Percentiles rank a stretch among this genome's conserved stretches.
phyloP scores from a whole-genome alignment of 2,113 vertebrate genomes.

The Seriola quinqueradiata region DNA sequence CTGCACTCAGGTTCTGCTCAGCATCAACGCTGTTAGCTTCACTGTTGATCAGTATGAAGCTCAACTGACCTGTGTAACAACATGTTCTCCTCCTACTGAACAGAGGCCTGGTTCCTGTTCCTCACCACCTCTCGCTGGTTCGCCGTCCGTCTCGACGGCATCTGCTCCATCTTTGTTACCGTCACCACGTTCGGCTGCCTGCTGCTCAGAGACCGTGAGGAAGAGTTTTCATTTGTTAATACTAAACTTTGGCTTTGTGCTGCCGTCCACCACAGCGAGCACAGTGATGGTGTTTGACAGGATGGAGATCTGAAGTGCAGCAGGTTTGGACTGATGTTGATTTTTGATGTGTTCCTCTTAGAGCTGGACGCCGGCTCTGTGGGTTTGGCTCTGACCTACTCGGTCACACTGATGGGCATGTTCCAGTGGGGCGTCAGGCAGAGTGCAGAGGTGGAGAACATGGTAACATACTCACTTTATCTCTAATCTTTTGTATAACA shows the following conservation, averaged over 20 bases:
- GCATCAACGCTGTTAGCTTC: not conserved
- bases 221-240: not conserved
- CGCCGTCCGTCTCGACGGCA: constrained; percentile 92
- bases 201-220: constrained; percentile 88
- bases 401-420: constrained; percentile 92
- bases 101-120: constrained; percentile 96
- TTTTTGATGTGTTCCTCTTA: too few species aligned
- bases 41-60: accelerated
- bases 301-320: too few species aligned
- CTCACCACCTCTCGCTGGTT: constrained; percentile 96
- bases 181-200: constrained; percentile 90
- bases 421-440: constrained; percentile 98
- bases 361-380: constrained; percentile 92
- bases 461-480: constrained; percentile 84
- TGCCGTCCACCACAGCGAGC: not conserved
- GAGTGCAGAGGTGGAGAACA: constrained; percentile 97
- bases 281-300: too few species aligned
- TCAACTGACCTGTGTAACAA: not conserved
- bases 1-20: constrained; percentile 90
- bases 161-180: constrained; percentile 92
- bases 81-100: not conserved
- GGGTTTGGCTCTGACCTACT: constrained; percentile 91
- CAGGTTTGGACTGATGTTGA: too few species aligned
- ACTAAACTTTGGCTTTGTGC: not conserved
- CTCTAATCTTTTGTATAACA: not conserved